Conservation (phyloP, 2,888 invertebrate species). For the Chesias legatella region DNA sequence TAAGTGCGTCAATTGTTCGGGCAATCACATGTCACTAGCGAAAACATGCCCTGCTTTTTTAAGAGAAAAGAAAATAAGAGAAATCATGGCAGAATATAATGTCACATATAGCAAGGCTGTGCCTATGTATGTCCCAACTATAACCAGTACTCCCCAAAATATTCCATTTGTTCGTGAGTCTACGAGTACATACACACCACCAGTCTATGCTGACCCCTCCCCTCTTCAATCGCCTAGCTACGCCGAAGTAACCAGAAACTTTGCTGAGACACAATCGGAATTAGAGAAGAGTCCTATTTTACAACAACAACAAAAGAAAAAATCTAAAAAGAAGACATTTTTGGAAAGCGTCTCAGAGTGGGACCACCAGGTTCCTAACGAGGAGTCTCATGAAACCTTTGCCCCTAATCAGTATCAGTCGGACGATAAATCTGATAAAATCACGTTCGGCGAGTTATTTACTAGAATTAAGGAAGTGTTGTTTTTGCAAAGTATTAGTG, state of each 20-base stretch:
- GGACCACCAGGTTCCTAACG: not conserved
- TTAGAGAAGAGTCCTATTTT: no score
- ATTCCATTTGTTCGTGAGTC: not conserved
- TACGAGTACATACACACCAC: no score
- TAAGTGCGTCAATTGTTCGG: not conserved
- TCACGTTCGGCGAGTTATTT: not conserved
- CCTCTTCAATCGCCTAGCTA: no score
- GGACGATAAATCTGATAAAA: not conserved
- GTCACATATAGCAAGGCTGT: not conserved
- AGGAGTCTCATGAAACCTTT: no score
- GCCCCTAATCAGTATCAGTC: no score
- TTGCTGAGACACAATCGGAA: no score
- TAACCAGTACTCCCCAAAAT: not conserved
- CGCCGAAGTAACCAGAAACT: no score
- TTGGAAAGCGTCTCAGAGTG: no score
- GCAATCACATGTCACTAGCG: not conserved
- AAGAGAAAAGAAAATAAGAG: not conserved
- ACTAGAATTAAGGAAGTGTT: not conserved
- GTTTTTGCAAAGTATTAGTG: not conserved
- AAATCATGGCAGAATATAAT: not conserved
- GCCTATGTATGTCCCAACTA: not conserved
- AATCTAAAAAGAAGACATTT: no score
- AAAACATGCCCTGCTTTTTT: not conserved
- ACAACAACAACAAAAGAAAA: no score
- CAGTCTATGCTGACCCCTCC: no score